A percentile compares a stretch with the other conserved stretches of the same genome.
Evolutionary conservation across 2,113 vertebrate species (phyloP).

Genomic region (Marmota flaviventris): DNA sequence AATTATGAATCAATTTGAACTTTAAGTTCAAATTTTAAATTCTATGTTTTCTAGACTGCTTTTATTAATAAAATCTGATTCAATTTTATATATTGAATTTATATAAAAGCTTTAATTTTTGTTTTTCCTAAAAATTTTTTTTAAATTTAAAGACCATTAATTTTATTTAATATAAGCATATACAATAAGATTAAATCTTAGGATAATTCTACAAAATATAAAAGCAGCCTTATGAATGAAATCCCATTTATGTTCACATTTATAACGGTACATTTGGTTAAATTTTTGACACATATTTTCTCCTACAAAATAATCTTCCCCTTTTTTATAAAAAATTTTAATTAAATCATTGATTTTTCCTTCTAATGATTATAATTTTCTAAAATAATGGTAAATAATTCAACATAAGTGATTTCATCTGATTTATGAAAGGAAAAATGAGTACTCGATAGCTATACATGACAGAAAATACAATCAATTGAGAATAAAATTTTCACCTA

Average conservation of each 20-base stretch:
- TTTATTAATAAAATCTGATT: conserved; percentile 69
- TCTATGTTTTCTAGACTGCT: conserved; percentile 70
- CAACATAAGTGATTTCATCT: conserved; percentile 70
- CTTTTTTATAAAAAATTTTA: conserved; percentile 60
- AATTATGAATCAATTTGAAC: conserved; percentile 67
- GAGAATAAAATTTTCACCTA: conserved; percentile 77
- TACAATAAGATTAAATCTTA: conserved; percentile 48
- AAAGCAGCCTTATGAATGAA: conserved; percentile 61
- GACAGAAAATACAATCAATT: conserved; percentile 77
- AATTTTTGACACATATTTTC: conserved; percentile 42
- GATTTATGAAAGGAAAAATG: conserved; percentile 78
- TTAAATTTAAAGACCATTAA: not conserved
- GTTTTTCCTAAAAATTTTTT: not conserved
- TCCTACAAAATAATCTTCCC: conserved; percentile 57
- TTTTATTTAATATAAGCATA: conserved; percentile 78
- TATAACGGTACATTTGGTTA: conserved; percentile 55
- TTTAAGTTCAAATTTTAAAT: conserved; percentile 73
- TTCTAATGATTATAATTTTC: conserved; percentile 72
- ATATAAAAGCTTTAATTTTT: conserved; percentile 49
- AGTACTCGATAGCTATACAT: conserved; percentile 69
- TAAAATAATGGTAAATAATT: conserved; percentile 82
- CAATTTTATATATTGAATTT: not conserved
- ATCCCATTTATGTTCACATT: not conserved
- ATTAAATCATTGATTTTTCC: conserved; percentile 62
- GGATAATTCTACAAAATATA: conserved; percentile 67